A percentile compares a stretch with the other conserved stretches of the same genome.
Evolutionary conservation across 2,113 vertebrate genomes (phyloP).

Genomic region (Pelecanus crispus): DNA sequence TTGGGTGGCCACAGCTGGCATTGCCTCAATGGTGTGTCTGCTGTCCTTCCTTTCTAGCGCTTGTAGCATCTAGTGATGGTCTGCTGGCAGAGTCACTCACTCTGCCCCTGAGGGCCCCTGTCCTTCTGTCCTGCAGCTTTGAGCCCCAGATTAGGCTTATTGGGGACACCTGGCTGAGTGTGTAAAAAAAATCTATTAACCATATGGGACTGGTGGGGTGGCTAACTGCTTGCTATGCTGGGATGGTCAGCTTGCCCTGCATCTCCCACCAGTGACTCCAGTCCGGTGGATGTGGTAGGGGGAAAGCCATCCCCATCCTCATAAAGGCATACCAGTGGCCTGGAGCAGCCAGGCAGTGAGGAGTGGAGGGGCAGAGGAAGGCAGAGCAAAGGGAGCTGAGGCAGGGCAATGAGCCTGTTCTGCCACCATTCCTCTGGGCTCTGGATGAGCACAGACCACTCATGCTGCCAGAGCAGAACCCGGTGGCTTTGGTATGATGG

Average conservation of each 20-base stretch:
- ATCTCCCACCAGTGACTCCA: not conserved
- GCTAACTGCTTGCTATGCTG: not conserved
- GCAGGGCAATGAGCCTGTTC: not conserved
- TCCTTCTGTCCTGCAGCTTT: not conserved
- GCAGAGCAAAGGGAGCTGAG: not conserved
- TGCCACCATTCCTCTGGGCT: accelerated
- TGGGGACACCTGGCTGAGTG: not conserved
- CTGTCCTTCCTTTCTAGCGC: not conserved
- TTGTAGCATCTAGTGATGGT: not conserved
- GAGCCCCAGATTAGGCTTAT: not conserved
- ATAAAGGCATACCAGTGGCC: too few relatives aligned
- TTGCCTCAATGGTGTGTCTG: not conserved
- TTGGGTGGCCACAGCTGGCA: not conserved
- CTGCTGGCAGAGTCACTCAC: not conserved
- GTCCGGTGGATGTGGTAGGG: too few relatives aligned
- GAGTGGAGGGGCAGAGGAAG: not conserved
- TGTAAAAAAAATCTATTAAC: not conserved
- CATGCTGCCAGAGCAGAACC: accelerated
- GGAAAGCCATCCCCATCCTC: not conserved
- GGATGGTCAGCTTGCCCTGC: not conserved
- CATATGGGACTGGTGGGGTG: accelerated
- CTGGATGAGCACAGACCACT: not conserved
- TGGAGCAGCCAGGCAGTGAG: not conserved
- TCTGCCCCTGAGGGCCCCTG: accelerated
- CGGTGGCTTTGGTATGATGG: accelerated